A percentile compares a stretch with the other conserved stretches of the same genome.
These are phyloP conservation scores for Anoncus sp. DNA, from an alignment of 2,888 invertebrate genomes.

Conservation along the genomic window DNA sequence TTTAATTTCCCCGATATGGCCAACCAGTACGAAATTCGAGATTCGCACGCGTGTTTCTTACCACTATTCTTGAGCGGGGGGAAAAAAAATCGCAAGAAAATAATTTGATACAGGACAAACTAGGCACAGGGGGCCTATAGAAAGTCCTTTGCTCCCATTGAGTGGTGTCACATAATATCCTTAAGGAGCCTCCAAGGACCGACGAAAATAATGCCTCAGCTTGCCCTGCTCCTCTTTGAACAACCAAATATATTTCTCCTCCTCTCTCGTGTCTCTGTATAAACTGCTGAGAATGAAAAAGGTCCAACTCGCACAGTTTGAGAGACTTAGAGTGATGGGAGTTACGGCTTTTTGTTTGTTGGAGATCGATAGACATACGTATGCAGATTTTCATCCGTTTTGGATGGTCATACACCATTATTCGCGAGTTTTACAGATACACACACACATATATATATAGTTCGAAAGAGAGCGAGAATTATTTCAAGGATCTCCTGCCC, in stretches of 20 bases:
- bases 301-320: background rate
- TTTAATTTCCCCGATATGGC: conserved; percentile 31
- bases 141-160: conserved; percentile 13
- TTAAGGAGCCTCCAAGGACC: conserved; percentile 37
- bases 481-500: background rate
- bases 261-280: background rate
- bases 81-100: conserved; percentile 1
- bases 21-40: conserved; percentile 39
- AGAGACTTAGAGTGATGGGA: background rate
- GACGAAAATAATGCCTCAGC: conserved; percentile 41
- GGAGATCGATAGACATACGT: background rate
- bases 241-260: conserved; percentile 30
- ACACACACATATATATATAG: background rate
- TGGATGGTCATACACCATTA: conserved; percentile 21
- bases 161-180: conserved; percentile 56
- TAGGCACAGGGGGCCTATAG: background rate
- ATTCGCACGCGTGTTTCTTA: conserved; percentile 30
- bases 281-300: background rate
- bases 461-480: background rate
- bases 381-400: conserved; percentile 17
- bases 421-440: background rate
- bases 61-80: background rate
- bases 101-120: conserved; percentile 40
- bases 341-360: too few relatives aligned
- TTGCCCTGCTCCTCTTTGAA: background rate